These are phyloP conservation scores for Mus minutoides DNA, from an alignment of 2,797 vertebrate species.

Conservation along the genomic window DNA sequence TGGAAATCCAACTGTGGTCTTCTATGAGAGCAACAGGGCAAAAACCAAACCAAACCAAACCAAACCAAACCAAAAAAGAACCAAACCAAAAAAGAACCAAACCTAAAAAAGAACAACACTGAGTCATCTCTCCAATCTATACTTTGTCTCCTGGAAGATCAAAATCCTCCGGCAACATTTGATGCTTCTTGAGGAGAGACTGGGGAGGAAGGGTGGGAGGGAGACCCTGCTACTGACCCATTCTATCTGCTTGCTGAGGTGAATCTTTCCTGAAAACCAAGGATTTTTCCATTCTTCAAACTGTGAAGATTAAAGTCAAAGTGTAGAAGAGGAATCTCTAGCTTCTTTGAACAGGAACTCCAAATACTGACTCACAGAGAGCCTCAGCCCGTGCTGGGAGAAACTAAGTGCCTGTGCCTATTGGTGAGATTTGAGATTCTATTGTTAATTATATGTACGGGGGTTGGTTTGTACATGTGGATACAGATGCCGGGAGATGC, in stretches of 20 bases:
- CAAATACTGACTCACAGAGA: conserved; percentile 36
- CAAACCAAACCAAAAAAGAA: no score
- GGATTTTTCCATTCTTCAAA: conserved; percentile 29
- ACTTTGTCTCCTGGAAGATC: neutral
- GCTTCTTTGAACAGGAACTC: conserved; percentile 37
- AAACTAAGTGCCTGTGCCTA: neutral
- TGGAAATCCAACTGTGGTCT: neutral
- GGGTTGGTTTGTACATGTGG: neutral
- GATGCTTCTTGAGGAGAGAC: neutral
- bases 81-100: no score
- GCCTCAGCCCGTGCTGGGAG: neutral
- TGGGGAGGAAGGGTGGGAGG: neutral
- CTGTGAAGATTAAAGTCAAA: conserved; percentile 31
- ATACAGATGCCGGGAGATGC: neutral
- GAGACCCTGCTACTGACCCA: neutral
- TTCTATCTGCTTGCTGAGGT: conserved; percentile 40
- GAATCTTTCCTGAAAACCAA: conserved; percentile 45
- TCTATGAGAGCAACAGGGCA: neutral
- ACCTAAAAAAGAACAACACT: neutral
- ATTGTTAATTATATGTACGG: neutral
- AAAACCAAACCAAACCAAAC: neutral
- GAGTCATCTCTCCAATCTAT: neutral
- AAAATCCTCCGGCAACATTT: neutral
- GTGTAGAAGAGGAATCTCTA: neutral
- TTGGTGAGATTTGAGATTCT: neutral